phyloP scores from a whole-genome alignment of 2,113 vertebrate species.

The Addax nasomaculatus region DNA sequence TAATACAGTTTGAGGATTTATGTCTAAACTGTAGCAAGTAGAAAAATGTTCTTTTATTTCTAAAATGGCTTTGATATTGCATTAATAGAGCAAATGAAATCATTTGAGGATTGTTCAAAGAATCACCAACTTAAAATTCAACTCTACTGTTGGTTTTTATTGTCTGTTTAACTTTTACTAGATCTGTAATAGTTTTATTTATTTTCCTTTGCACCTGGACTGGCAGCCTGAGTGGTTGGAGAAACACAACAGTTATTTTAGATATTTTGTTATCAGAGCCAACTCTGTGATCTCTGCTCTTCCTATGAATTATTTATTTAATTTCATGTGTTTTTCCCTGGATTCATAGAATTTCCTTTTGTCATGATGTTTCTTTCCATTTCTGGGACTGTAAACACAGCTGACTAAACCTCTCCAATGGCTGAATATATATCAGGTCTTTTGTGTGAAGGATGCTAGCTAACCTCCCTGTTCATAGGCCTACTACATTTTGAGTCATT shows the following conservation, averaged over 20 bases:
- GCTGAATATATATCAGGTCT: background rate
- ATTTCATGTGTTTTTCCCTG: slow-evolving; percentile 21
- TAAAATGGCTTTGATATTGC: background rate
- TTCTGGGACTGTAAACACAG: slow-evolving; percentile 50
- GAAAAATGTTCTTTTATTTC: background rate
- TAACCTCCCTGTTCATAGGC: background rate
- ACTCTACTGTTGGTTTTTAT: background rate
- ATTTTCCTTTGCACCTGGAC: background rate
- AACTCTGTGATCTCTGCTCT: slow-evolving; percentile 41
- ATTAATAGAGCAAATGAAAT: slow-evolving; percentile 23
- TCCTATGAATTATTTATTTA: slow-evolving; percentile 49
- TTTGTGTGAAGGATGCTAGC: background rate
- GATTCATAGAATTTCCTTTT: slow-evolving; percentile 43
- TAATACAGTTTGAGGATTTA: background rate
- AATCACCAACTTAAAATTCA: slow-evolving; percentile 25
- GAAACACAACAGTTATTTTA: slow-evolving; percentile 37
- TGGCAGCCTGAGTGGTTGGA: background rate
- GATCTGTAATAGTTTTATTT: background rate
- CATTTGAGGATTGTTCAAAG: slow-evolving; percentile 9
- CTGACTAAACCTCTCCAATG: background rate
- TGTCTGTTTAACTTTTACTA: slow-evolving; percentile 48
- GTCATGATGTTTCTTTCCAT: background rate
- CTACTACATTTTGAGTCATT: background rate
- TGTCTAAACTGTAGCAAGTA: background rate
- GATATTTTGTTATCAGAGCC: slow-evolving; percentile 20